Base-by-base conservation (phyloP, 1,140 invertebrate genomes). In the Zelostemma sp. region DNA sequence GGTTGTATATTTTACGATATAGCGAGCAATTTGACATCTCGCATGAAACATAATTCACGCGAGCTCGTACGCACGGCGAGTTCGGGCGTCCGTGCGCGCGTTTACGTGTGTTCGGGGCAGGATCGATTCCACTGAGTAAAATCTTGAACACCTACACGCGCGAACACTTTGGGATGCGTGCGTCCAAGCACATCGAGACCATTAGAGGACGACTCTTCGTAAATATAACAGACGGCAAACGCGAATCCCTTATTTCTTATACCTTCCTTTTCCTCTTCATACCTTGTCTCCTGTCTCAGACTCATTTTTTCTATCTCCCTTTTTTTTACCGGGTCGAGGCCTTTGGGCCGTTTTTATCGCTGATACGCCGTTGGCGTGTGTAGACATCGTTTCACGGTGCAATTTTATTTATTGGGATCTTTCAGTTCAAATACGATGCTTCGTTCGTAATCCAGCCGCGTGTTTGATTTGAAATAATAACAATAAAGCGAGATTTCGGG, bases 1-100 rank as follows among this genome's bases (percentile, higher is more conserved):
- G 84, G 82, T 84, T 83, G 80, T 84, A 85, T 85, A 85, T 85
- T 85, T 85, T 84, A 85, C 82, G 83, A 85, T 85, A 85, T 84
- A 79, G 79, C 82, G 82, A 85, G 82, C 82, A 85, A 85, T 85
- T 85, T 85, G 83, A 85, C 84, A 85, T 85, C 82, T 85, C 81
- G 81, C 82, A 82, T 81, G 83, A 80, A 82, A 79, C 82, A 85
- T 85, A 85, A 85, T 85, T 85, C 83, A 85, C 81, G 81, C 80
- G 79, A 74, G 75, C 76, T 59, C 68, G 69, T 61, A 50, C 65
- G 47, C 41, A 51, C 65, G 54, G n/a, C 41, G 43, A 33, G 11
- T 17, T 28, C 54, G 28, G 14, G 1, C 38, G 15, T 56, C 50
- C 59, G 64, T 66, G 54, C 47, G 46, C 43, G 72, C 41, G 47